Conservation (phyloP, 2,113 vertebrate species). For the Podarcis cretensis region DNA sequence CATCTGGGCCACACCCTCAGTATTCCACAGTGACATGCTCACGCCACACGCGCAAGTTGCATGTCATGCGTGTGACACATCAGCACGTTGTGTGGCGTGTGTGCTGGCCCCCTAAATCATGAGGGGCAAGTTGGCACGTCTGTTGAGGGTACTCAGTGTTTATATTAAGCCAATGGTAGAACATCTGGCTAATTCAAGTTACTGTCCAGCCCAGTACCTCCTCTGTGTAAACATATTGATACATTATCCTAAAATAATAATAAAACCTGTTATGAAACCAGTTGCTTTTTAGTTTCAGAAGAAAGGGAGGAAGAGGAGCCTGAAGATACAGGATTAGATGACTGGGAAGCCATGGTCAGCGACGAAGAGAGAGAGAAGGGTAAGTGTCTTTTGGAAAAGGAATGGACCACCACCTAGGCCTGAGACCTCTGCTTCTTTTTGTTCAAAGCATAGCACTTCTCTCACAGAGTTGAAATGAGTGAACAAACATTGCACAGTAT, state of each 20-base stretch:
- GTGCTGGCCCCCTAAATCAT: too few species aligned
- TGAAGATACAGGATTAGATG: constrained; percentile 86
- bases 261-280: too few species aligned
- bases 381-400: constrained; percentile 40
- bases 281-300: constrained; percentile 65
- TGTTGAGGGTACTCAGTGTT: not conserved
- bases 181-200: not conserved
- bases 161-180: not conserved
- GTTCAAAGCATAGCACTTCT: not conserved
- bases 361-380: constrained; percentile 89
- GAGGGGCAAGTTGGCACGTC: too few species aligned
- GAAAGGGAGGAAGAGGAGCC: constrained; percentile 79
- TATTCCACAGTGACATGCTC: too few species aligned
- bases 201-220: not conserved
- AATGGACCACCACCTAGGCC: not conserved
- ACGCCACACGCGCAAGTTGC: too few species aligned
- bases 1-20: too few species aligned
- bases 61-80: too few species aligned
- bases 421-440: not conserved
- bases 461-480: not conserved
- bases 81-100: too few species aligned
- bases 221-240: not conserved
- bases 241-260: not conserved
- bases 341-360: constrained; percentile 97
- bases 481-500: not conserved